Base-by-base conservation (phyloP, 1,140 invertebrate genomes). In the Onthophagus taurus region DNA sequence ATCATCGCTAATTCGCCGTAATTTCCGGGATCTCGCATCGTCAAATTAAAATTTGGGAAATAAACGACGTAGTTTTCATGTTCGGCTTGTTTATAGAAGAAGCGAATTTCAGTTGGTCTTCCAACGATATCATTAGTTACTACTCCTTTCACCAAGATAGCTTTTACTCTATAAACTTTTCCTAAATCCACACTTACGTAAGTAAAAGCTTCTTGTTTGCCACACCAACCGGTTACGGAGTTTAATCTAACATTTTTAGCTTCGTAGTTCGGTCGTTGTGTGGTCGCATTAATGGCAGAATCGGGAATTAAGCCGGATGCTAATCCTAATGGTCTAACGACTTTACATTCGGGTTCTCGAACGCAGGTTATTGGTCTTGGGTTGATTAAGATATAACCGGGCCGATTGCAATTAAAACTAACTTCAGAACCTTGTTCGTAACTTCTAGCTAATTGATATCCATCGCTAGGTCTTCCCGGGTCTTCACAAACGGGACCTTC, bases 1-100 rank as follows among this genome's bases (percentile, higher is more conserved):
- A 97, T 95, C 84, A 95, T 93, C 2, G 93, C 89, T 24, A 97
- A 64, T 71, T 95, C 91, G 37, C 90, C 90, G 61, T 90, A 93
- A 61, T 93, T 94, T 51, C 91, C 91, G 17, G 90, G 89, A 64
- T 93, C 89, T 48, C 88, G 72, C 77, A 89, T 90, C 0, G 89
- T 93, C 16, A 94, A 63, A 64, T 93, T 95, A 60, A 94, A 94
- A 57, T 95, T 94, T 9, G 92, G 91, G 72, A 93, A 95, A 54
- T 96, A 96, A 0, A 95, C 89, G 5, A 95, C 89, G 56, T 94
- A 96, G 57, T 95, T 94, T 62, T 95, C 91, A 52, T 69, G 81
- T 65, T 93, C 90, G 3, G 85, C 75, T 68, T 90, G 85, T 68
- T 97, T 97, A 63, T 97, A 97, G 73, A 97, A 97, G 68, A 97